phyloP scores from a whole-genome alignment of 1,140 invertebrate genomes.

The Vanessa atalanta region DNA sequence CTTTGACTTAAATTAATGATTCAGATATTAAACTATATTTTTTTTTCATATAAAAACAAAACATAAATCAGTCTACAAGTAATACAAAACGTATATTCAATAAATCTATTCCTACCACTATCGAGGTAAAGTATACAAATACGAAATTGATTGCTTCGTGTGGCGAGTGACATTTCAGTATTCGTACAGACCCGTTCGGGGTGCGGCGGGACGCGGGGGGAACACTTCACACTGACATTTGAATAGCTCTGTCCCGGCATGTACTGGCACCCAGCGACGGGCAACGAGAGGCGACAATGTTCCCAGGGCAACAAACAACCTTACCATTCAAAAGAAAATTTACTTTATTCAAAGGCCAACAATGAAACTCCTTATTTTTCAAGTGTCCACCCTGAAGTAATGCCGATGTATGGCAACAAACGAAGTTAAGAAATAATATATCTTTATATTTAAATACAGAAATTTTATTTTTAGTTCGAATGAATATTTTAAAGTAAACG shows the following conservation, averaged over 20 bases:
- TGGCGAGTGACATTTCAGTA: conserved; percentile 78
- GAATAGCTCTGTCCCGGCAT: conserved; percentile 75
- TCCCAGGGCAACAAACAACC: conserved; percentile 66
- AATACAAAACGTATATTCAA: conserved; percentile 46
- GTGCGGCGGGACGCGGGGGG: conserved; percentile 42
- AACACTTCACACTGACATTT: conserved; percentile 74
- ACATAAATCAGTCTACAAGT: conserved; percentile 4
- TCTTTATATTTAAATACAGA: conserved; percentile 23
- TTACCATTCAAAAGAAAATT: conserved; percentile 76
- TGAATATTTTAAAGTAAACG: conserved; percentile 9
- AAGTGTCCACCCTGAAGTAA: conserved; percentile 38
- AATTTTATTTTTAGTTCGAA: not conserved
- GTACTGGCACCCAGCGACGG: conserved; percentile 73
- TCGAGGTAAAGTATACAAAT: conserved; percentile 74
- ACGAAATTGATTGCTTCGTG: conserved; percentile 79
- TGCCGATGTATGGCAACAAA: conserved; percentile 25
- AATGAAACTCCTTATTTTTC: conserved; percentile 67
- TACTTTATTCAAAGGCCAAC: conserved; percentile 69
- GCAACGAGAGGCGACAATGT: conserved; percentile 76
- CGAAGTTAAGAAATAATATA: conserved; percentile 23
- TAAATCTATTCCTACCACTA: conserved; percentile 70
- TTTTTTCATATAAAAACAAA: not conserved
- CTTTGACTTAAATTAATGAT: no score
- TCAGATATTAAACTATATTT: not conserved
- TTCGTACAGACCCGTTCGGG: conserved; percentile 47